Evolutionary conservation across 2,888 invertebrate species (phyloP), one percentile per base, ranked within the genome.

Genomic region (Pasiphila rectangulata): DNA sequence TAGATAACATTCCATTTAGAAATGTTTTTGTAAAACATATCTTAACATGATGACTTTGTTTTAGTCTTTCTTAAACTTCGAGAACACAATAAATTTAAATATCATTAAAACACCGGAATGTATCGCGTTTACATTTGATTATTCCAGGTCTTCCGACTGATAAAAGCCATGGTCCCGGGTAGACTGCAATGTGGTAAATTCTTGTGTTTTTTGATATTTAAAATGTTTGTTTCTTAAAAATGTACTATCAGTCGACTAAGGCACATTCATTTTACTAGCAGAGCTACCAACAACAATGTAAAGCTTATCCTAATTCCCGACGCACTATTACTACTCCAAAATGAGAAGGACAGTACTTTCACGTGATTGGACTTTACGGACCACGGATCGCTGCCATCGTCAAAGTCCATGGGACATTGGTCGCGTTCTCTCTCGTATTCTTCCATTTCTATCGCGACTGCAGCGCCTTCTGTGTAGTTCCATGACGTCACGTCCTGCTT

Each of bases 331-430:
- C 59, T 67, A 35, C 77, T 74, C 85, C 85, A 85, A 51, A 79
- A 81, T 1, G 86, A 85, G 51, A 84, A 82, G 1, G 72, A 75
- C 37, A 96, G 95, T 10, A 95, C 83, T 75, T 93, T 93, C 17
- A 95, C 90, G 39, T 90, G 92, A 67, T 92, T 94, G 67, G 95
- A 94, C 15, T 92, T 91, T 41, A 90, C 87, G 1, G 90, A 66
- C 95, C 95, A 98, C 0, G 98, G 97, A 82, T 98, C 92, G 29
- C 91, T 88, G 4, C 98, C 98, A 72, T 98, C 98, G 69, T 98
- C 98, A 72, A 98, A 99, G 75, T 95, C 93, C 96, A 98, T 98
- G 0, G 98, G 98, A 76, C 98, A 99, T 69, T 96, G 96, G 87
- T 99, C 98, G 62, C 97, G 92, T 83, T 97, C 95, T 85, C 97